Evolutionary conservation across 1,140 invertebrate genomes (phyloP), one percentile per base, ranked within the genome.

Genomic region (Brachionus plicatilis): DNA sequence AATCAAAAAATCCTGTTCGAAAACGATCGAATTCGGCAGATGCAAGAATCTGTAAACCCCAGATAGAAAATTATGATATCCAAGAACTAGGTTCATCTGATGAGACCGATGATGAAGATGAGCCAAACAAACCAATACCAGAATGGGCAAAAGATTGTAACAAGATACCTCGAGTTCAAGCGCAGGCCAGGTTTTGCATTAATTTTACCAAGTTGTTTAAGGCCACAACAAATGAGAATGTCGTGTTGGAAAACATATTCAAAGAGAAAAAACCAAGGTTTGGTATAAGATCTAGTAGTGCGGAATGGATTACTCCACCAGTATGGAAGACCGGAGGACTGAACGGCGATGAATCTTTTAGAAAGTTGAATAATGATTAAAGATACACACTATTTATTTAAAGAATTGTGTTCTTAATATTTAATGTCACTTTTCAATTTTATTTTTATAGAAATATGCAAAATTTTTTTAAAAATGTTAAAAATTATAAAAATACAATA

Each of bases 71-170:
- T 65, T 82, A 82, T 82, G 79, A 12, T 20, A 65, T 82, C 9
- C 20, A 68, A 24, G 79, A 82, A 27, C 60, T 82, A 12, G 6
- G n/a, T 0, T 82, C 79, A 33, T 24, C 41, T 65, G 79, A 82
- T 37, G 79, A 82, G 17, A 82, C 79, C 3, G 79, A 82, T 47
- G 79, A 82, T 45, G 79, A 82, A 66, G 79, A 82, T n/a, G 79
- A 60, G 29, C 79, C 79, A 41, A 82, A 14, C 20, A 82, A 82
- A 33, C 79, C 79, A 29, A 27, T 82, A 24, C 79, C 79, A 47
- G 79, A 60, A 60, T 82, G 79, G 79, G 79, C 79, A 37, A 60
- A 68, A 43, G 37, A 65, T 27, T 14, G 20, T 11, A 82, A 60
- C 27, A 41, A 20, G 12, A 29, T 47, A 9, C 20, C 20, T 12